Percentiles rank a stretch among this genome's conserved stretches.
phyloP scores from a whole-genome alignment of 2,113 vertebrate species.

The Mesoclemmys tuberculata region DNA sequence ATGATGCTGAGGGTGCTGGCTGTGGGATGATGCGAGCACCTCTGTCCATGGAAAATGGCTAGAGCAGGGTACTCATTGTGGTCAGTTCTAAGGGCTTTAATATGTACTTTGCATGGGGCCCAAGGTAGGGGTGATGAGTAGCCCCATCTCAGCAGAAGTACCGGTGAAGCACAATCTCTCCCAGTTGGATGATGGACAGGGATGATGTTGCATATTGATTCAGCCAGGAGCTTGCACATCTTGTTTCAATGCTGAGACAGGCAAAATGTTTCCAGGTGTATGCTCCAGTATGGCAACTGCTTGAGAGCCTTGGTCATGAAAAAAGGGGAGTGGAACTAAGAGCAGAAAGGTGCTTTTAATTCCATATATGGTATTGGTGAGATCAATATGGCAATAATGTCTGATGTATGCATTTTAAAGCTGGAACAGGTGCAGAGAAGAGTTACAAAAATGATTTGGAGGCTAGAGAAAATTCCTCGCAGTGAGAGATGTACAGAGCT shows the following conservation, averaged over 20 bases:
- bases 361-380: background rate
- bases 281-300: background rate
- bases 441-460: slow-evolving; percentile 26
- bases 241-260: background rate
- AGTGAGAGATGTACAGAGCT: background rate
- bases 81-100: background rate
- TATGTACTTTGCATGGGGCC: background rate
- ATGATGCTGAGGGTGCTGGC: background rate
- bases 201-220: background rate
- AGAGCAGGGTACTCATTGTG: background rate
- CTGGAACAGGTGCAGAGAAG: background rate
- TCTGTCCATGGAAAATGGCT: background rate
- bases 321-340: background rate
- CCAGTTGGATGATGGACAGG: background rate
- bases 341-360: background rate
- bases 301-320: background rate
- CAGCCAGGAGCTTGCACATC: background rate
- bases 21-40: background rate
- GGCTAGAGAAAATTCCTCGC: slow-evolving; percentile 5
- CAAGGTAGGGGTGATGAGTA: background rate
- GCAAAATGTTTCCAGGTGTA: background rate
- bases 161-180: background rate
- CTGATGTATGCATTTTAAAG: background rate
- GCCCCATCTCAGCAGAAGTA: background rate
- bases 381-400: background rate